A percentile compares a stretch with the other conserved stretches of the same genome.
Evolutionary conservation across 1,140 invertebrate genomes (phyloP).

Genomic region (Octopus sinensis): DNA sequence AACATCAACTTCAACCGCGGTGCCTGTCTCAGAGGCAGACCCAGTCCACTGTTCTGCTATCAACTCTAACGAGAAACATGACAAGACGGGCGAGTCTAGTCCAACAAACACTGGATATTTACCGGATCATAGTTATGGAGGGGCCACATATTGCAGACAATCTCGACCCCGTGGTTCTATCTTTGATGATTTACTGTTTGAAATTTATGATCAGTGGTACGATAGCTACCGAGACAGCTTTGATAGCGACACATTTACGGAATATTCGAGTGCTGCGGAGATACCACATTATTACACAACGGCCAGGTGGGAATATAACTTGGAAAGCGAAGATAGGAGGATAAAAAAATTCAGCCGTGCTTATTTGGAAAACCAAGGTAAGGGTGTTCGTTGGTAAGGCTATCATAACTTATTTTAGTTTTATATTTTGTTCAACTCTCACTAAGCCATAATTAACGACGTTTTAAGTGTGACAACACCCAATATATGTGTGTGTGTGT

Average conservation of each 20-base stretch:
- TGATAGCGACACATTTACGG: conserved; percentile 57
- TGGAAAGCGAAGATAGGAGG: conserved; percentile 40
- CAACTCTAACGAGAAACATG: not conserved
- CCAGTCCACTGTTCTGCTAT: conserved; percentile 2
- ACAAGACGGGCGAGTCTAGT: not conserved
- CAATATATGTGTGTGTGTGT: too few species aligned
- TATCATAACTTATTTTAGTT: too few species aligned
- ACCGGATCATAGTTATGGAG: not conserved
- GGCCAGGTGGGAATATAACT: conserved; percentile 32
- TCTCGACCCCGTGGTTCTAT: conserved; percentile 44
- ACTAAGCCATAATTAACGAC: too few species aligned
- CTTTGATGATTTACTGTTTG: conserved; percentile 55
- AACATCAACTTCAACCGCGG: not conserved
- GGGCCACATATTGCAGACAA: conserved; percentile 1
- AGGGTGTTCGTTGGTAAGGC: not conserved
- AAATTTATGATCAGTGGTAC: conserved; percentile 57
- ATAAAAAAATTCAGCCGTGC: conserved; percentile 35
- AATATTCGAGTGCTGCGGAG: conserved; percentile 54
- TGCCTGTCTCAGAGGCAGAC: not conserved
- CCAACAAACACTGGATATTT: not conserved
- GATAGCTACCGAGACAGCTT: conserved; percentile 50
- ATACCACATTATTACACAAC: conserved; percentile 33
- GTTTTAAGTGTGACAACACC: too few species aligned
- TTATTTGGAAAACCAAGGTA: conserved; percentile 48
- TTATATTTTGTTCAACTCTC: too few species aligned